These are phyloP conservation scores for Arge pagana DNA, from an alignment of 2,888 invertebrate genomes.

Conservation along the genomic window DNA sequence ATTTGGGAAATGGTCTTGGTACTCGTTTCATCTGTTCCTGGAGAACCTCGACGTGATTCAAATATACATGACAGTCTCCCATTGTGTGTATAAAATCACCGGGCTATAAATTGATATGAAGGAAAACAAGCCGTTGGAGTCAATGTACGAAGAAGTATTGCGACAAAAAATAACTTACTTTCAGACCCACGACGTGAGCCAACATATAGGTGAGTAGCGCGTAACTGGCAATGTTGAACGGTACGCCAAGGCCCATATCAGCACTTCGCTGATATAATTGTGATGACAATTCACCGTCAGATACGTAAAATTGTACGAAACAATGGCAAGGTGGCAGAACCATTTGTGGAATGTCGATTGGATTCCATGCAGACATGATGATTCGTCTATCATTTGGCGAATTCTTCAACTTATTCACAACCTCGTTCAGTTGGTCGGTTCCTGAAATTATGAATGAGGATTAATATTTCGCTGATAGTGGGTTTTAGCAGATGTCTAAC, in stretches of 20 bases:
- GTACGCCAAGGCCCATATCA: constrained; percentile 98
- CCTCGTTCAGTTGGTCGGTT: constrained; percentile 83
- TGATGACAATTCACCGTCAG: constrained; percentile 82
- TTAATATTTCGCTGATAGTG: too few relatives aligned
- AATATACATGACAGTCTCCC: constrained; percentile 95
- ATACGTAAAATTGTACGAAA: constrained; percentile 92
- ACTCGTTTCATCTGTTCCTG: constrained; percentile 77
- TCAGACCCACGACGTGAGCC: constrained; percentile 89
- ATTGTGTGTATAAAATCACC: constrained; percentile 94
- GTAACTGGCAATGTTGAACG: constrained; percentile 98
- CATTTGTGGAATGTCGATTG: constrained; percentile 84
- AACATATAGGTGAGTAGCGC: constrained; percentile 93
- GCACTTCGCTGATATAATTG: constrained; percentile 95
- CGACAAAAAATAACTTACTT: constrained; percentile 65
- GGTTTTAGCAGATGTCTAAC: too few relatives aligned
- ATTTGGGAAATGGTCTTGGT: constrained; percentile 82
- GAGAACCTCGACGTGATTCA: constrained; percentile 85
- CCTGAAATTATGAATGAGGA: too few relatives aligned
- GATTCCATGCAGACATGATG: constrained; percentile 95
- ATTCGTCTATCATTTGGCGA: constrained; percentile 88
- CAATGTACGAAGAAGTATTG: constrained; percentile 5
- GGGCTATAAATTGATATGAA: constrained; percentile 73
- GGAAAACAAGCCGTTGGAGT: too few relatives aligned
- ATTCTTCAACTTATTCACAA: constrained; percentile 79
- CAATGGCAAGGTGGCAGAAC: constrained; percentile 97